These are phyloP conservation scores for Antitype chi DNA, from an alignment of 2,888 invertebrate genomes.

Conservation along the genomic window DNA sequence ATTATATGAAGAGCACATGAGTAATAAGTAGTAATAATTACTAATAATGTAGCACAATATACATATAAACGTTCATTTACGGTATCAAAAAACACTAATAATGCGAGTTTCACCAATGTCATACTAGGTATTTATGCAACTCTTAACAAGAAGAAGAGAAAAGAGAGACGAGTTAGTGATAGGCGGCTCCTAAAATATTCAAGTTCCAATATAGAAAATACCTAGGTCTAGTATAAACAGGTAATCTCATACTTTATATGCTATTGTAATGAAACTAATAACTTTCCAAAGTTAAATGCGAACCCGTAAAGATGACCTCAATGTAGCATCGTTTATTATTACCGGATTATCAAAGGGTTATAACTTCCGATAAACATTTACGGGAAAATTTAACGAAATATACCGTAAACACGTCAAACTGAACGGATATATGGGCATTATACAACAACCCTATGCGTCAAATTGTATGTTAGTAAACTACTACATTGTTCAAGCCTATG, in stretches of 20 bases:
- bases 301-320: constrained; percentile 44
- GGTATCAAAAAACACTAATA: background rate
- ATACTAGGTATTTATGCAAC: background rate
- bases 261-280: constrained; percentile 11
- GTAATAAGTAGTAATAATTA: too few species aligned
- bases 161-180: background rate
- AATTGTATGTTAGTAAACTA: constrained; percentile 50
- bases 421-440: constrained; percentile 54
- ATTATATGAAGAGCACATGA: constrained; percentile 38
- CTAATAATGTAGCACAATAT: constrained; percentile 15
- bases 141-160: background rate
- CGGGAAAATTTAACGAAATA: constrained; percentile 51
- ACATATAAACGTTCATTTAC: constrained; percentile 8
- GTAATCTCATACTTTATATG: background rate
- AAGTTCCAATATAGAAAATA: background rate
- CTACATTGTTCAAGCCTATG: constrained; percentile 36
- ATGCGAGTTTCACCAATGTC: background rate
- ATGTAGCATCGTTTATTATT: constrained; percentile 53
- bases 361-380: constrained; percentile 58
- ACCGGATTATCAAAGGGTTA: constrained; percentile 53
- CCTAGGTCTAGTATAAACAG: constrained; percentile 7
- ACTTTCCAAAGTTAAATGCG: constrained; percentile 28
- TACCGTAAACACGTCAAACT: constrained; percentile 53
- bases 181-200: background rate
- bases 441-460: constrained; percentile 42